These are phyloP conservation scores for Apeltes quadracus DNA, from an alignment of 2,113 vertebrate genomes.

Conservation along the genomic window DNA sequence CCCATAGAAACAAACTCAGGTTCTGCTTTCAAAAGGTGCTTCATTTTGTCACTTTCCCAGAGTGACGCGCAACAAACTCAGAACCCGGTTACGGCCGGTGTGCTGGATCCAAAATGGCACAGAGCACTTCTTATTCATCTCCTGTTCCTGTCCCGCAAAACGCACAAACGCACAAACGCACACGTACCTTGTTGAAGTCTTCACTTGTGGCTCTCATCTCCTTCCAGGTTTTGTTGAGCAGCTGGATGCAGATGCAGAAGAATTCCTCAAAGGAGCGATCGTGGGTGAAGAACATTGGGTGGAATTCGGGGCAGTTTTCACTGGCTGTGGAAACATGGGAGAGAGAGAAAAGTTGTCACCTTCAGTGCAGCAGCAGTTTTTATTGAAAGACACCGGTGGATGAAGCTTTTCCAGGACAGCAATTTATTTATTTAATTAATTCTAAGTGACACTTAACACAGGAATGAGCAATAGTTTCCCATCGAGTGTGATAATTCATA, in stretches of 20 bases:
- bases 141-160: neutral
- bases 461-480: neutral
- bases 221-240: constrained; percentile 99
- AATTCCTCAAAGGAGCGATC: constrained; percentile 97
- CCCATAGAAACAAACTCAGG: neutral
- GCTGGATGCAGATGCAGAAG: constrained; percentile 99
- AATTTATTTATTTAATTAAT: neutral
- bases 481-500: too few relatives aligned
- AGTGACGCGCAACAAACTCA: constrained; percentile 7
- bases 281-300: constrained; percentile 99
- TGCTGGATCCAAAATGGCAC: neutral
- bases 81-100: neutral
- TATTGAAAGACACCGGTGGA: neutral
- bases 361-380: neutral
- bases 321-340: constrained; percentile 83
- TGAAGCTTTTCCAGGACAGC: too few relatives aligned
- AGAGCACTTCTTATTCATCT: neutral
- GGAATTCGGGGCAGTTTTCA: constrained; percentile 98
- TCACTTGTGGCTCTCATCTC: constrained; percentile 99
- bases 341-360: neutral
- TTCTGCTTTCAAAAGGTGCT: neutral
- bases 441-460: neutral
- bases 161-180: neutral
- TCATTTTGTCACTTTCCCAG: neutral
- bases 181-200: constrained; percentile 98